phyloP scores from a whole-genome alignment of 2,113 vertebrate species.

The Myotis davidii region DNA sequence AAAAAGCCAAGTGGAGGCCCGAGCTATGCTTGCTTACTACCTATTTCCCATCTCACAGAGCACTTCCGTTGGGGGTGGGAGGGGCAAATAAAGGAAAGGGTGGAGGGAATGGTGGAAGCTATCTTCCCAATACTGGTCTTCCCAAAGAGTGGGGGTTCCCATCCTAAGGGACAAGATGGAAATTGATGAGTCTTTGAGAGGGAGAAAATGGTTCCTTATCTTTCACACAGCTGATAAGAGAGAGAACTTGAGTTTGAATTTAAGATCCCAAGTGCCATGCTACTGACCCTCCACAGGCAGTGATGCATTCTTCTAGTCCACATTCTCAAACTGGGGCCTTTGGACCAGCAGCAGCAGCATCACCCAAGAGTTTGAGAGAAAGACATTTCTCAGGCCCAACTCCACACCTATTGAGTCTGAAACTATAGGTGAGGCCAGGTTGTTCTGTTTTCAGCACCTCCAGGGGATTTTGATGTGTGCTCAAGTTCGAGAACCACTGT shows the following conservation, averaged over 20 bases:
- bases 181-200: neutral
- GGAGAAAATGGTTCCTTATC: conserved; percentile 1
- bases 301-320: neutral
- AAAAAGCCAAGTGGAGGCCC: neutral
- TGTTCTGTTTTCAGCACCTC: neutral
- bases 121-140: neutral
- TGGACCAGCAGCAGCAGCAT: neutral
- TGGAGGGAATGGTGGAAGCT: neutral
- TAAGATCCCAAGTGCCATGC: neutral
- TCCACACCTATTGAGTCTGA: neutral
- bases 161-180: neutral
- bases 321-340: neutral
- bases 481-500: neutral
- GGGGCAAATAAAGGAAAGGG: neutral
- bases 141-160: neutral
- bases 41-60: neutral
- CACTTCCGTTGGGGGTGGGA: neutral
- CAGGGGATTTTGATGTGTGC: neutral
- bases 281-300: neutral
- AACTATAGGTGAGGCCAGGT: neutral
- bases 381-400: neutral
- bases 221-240: neutral
- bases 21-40: neutral
- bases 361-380: neutral
- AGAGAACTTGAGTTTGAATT: neutral